Percentiles rank a stretch among this genome's conserved stretches.
These are phyloP conservation scores for Syrrhaptes paradoxus DNA, from an alignment of 2,113 vertebrate genomes.

Conservation along the genomic window DNA sequence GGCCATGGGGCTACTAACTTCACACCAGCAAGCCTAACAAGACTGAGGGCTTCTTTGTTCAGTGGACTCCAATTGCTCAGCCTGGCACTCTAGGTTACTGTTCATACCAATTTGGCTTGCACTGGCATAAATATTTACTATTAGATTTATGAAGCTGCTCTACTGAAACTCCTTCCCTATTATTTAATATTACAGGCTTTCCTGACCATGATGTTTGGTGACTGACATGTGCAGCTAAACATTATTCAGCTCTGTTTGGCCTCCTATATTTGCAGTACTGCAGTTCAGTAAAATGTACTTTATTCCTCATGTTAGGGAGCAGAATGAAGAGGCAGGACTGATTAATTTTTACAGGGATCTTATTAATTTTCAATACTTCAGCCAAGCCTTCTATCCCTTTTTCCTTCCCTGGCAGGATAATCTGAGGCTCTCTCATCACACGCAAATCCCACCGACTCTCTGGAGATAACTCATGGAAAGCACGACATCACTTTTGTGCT, in stretches of 20 bases:
- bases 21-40: fast-evolving
- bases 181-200: neutral
- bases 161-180: neutral
- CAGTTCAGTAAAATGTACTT: neutral
- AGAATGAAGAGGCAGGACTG: neutral
- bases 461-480: constrained; percentile 27
- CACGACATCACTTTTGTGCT: constrained; percentile 31
- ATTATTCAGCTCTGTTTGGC: neutral
- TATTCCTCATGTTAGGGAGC: neutral
- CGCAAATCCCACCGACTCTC: constrained; percentile 49
- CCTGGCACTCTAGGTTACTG: neutral
- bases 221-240: neutral
- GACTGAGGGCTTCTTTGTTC: neutral
- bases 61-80: neutral
- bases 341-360: constrained; percentile 28
- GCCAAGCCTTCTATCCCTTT: neutral
- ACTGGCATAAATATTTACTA: neutral
- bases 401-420: constrained; percentile 33
- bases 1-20: neutral
- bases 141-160: neutral
- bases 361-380: constrained; percentile 26
- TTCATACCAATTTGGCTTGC: neutral
- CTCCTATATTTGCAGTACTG: neutral
- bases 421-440: constrained; percentile 25
- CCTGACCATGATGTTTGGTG: neutral